Conservation (phyloP, 2,113 vertebrate genomes). For the Gnathonemus echidnorhynchus region DNA sequence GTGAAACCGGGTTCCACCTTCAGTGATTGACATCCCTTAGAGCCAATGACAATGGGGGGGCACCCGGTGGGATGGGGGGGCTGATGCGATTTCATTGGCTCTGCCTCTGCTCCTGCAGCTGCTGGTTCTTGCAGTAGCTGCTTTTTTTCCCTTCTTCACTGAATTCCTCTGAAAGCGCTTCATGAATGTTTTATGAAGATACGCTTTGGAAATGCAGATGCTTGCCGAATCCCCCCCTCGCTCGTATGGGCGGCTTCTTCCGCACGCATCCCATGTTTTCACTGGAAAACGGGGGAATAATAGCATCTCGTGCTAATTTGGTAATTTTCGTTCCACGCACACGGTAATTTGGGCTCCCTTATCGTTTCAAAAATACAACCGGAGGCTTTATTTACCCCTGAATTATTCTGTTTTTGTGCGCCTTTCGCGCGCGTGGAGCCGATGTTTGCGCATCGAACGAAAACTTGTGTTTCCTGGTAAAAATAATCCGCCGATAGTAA, state of each 20-base stretch:
- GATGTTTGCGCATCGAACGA: constrained; percentile 8
- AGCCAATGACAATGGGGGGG: background rate
- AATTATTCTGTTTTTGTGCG: background rate
- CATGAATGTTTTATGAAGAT: constrained; percentile 13
- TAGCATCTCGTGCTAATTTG: background rate
- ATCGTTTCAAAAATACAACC: background rate
- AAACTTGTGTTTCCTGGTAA: constrained; percentile 21
- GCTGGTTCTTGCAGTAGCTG: background rate
- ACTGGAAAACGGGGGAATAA: background rate
- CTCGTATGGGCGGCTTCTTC: background rate
- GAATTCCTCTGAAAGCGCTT: constrained; percentile 3
- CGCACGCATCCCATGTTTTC: background rate
- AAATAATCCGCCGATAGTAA: constrained; percentile 45
- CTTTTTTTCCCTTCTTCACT: background rate
- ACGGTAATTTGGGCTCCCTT: constrained; percentile 1
- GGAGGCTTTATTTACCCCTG: background rate
- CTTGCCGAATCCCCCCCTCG: background rate
- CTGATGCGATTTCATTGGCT: background rate
- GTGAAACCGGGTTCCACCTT: background rate
- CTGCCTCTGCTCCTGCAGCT: background rate
- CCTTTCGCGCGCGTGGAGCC: background rate
- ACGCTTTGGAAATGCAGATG: background rate
- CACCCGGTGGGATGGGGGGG: background rate
- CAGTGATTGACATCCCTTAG: background rate
- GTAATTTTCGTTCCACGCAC: background rate